Evolutionary conservation across 53 echinoderm and acorn worm genomes (phyloP).

Genomic region (Henricia sp.): DNA sequence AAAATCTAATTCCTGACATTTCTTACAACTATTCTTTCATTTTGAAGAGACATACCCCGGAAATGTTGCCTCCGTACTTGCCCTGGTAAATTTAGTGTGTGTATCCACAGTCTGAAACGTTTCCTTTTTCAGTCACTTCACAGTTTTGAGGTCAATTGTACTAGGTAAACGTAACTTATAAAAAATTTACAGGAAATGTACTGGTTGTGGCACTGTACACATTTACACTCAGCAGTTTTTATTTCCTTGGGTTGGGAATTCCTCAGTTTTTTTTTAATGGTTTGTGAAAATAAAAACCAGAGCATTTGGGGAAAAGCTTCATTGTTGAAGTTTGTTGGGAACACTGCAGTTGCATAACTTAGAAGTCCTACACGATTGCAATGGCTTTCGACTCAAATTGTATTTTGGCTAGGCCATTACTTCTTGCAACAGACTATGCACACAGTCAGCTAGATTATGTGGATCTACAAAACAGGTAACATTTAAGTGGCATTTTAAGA

Average conservation of each 20-base stretch:
- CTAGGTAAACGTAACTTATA: too few species aligned
- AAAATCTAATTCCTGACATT: too few species aligned
- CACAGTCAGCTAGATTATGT: neutral
- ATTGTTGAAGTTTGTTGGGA: neutral
- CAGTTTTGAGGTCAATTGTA: too few species aligned
- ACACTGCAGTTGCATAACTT: neutral
- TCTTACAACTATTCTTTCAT: too few species aligned
- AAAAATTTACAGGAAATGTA: neutral
- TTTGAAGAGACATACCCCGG: neutral
- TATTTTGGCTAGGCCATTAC: neutral
- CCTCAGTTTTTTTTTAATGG: neutral
- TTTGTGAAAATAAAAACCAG: neutral
- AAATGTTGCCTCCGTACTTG: neutral
- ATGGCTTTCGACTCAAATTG: neutral
- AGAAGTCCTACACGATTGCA: neutral
- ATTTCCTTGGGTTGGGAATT: neutral
- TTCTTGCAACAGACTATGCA: neutral
- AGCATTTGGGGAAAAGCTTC: too few species aligned
- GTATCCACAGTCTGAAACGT: too few species aligned
- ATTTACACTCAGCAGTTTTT: constrained; percentile 12
- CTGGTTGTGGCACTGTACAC: neutral
- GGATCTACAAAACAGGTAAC: neutral
- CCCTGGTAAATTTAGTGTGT: too few species aligned
- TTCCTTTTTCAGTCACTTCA: too few species aligned
- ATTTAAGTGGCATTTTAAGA: neutral